phyloP scores from a whole-genome alignment of 2,888 invertebrate species.

The Drosophila cyrtoloma region DNA sequence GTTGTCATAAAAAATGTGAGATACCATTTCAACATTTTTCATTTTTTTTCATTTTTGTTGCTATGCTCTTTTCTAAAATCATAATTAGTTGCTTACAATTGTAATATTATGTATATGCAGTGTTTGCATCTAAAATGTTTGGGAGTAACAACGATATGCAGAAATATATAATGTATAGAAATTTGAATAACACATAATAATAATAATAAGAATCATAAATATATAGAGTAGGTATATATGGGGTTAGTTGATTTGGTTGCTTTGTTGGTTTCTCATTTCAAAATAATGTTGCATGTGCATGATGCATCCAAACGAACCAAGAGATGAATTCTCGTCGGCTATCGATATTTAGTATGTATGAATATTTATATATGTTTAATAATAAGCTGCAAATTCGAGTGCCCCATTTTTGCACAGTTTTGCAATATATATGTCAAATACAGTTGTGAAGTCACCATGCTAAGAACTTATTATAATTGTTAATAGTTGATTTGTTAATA shows the following conservation, averaged over 20 bases:
- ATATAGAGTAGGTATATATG: conserved; percentile 35
- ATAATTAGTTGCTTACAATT: conserved; percentile 46
- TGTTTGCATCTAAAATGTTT: conserved; percentile 38
- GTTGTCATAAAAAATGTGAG: conserved; percentile 45
- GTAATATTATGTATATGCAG: conserved; percentile 43
- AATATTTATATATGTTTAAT: conserved; percentile 17
- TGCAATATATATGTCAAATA: conserved; percentile 7
- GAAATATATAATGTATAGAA: conserved; percentile 48
- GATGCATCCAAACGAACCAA: conserved; percentile 9
- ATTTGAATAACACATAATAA: conserved; percentile 64
- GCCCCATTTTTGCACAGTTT: conserved; percentile 13
- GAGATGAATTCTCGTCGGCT: conserved; percentile 24
- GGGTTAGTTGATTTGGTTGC: conserved; percentile 27
- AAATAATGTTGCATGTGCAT: neutral
- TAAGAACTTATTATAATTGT: conserved; percentile 19
- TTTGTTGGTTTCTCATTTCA: conserved; percentile 4
- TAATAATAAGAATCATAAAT: conserved; percentile 44
- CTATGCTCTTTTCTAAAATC: conserved; percentile 32
- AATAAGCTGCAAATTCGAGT: conserved; percentile 26
- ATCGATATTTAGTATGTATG: conserved; percentile 11
- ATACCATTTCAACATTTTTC: conserved; percentile 20
- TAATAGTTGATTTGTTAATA: conserved; percentile 27
- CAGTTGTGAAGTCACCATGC: conserved; percentile 38
- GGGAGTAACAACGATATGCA: conserved; percentile 72
- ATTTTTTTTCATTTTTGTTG: conserved; percentile 17